phyloP scores from a whole-genome alignment of 1,140 invertebrate genomes.

The Elymnias hypermnestra region DNA sequence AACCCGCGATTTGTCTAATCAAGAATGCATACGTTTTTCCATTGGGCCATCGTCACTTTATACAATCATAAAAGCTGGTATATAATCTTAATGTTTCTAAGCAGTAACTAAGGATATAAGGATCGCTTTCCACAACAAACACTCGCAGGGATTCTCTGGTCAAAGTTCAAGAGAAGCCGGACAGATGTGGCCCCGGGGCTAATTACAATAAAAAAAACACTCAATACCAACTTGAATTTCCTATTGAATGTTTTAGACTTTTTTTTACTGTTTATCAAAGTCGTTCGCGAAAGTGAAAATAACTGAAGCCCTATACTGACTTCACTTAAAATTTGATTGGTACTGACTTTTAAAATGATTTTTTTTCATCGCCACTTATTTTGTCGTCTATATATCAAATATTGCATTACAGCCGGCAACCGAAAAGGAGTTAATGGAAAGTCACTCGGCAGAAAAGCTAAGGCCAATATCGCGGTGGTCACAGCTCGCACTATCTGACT shows the following conservation, averaged over 20 bases:
- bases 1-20: no score
- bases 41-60: no score
- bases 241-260: background rate
- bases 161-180: conserved; percentile 64
- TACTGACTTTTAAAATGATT: no score
- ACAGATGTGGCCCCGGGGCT: conserved; percentile 46
- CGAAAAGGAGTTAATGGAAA: no score
- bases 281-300: background rate
- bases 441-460: no score
- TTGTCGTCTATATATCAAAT: no score
- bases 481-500: no score
- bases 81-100: conserved; percentile 42
- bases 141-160: conserved; percentile 50
- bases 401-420: no score
- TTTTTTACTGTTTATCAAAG: background rate
- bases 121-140: conserved; percentile 58
- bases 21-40: no score
- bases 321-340: no score
- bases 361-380: no score
- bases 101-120: conserved; percentile 30
- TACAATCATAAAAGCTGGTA: conserved; percentile 45
- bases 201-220: conserved; percentile 49
- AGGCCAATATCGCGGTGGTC: no score
- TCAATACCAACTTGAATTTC: conserved; percentile 22
- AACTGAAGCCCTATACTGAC: background rate